These are phyloP conservation scores for Xenus cinereus DNA, from an alignment of 2,113 vertebrate genomes.

Conservation along the genomic window DNA sequence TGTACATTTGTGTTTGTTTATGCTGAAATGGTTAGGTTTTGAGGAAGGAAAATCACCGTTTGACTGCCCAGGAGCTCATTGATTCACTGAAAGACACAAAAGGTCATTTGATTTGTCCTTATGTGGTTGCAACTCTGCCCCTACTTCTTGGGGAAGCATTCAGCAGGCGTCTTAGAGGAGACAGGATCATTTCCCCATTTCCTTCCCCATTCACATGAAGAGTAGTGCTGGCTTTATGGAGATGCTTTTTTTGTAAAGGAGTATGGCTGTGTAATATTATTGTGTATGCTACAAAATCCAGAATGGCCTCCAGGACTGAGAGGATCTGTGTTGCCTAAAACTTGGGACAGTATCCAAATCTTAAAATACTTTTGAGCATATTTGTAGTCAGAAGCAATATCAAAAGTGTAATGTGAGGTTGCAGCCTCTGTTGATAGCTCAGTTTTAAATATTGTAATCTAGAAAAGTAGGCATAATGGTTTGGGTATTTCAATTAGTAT, in stretches of 20 bases:
- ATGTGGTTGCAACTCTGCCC: background rate
- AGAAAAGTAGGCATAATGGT: background rate
- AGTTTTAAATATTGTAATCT: background rate
- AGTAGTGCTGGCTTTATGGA: background rate
- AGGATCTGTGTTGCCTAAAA: background rate
- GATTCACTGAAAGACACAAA: background rate
- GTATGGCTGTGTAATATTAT: background rate
- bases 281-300: background rate
- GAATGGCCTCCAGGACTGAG: background rate
- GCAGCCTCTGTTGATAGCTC: background rate
- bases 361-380: background rate
- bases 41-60: background rate
- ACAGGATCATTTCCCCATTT: background rate
- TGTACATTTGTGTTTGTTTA: background rate
- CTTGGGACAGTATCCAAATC: background rate
- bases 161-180: background rate
- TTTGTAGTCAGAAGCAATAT: background rate
- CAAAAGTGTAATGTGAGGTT: background rate
- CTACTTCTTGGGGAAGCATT: background rate
- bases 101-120: background rate
- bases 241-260: background rate
- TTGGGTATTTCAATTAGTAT: conserved; percentile 4
- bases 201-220: background rate
- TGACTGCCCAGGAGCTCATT: background rate
- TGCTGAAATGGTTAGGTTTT: background rate